Percentiles rank a stretch among this genome's conserved stretches.
These are phyloP conservation scores for Pseudoips prasinana DNA, from an alignment of 2,888 invertebrate genomes.

Conservation along the genomic window DNA sequence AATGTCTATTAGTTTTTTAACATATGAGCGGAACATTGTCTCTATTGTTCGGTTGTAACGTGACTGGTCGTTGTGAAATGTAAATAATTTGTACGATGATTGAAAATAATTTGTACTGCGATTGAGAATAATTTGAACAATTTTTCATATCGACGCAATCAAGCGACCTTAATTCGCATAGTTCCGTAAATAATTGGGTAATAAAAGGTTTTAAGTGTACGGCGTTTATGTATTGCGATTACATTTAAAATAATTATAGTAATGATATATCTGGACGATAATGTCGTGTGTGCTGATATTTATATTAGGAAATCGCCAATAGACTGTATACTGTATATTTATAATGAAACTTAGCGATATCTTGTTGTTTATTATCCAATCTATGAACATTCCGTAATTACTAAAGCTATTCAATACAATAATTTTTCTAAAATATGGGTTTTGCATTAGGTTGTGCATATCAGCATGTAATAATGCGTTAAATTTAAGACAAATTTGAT, in stretches of 20 bases:
- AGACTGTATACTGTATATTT: too few relatives aligned
- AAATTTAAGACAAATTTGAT: too few relatives aligned
- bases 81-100: slow-evolving; percentile 37
- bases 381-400: too few relatives aligned
- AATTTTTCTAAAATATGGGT: too few relatives aligned
- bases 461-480: too few relatives aligned
- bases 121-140: slow-evolving; percentile 46
- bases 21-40: slow-evolving; percentile 19
- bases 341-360: too few relatives aligned
- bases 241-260: slow-evolving; percentile 9
- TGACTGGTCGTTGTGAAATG: slow-evolving; percentile 39
- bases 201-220: slow-evolving; percentile 9
- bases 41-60: slow-evolving; percentile 26
- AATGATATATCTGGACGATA: slow-evolving; percentile 7
- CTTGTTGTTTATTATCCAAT: too few relatives aligned
- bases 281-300: slow-evolving; percentile 1
- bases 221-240: slow-evolving; percentile 6
- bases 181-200: slow-evolving; percentile 20
- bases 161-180: slow-evolving; percentile 38
- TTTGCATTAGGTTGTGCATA: too few relatives aligned
- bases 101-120: slow-evolving; percentile 40
- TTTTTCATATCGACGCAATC: slow-evolving; percentile 48
- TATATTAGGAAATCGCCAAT: too few relatives aligned
- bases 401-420: too few relatives aligned
- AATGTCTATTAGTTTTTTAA: slow-evolving; percentile 23